Percentiles rank a stretch among this genome's conserved stretches.
These are phyloP conservation scores for Cantharis rufa DNA, from an alignment of 2,888 invertebrate genomes.

Conservation along the genomic window DNA sequence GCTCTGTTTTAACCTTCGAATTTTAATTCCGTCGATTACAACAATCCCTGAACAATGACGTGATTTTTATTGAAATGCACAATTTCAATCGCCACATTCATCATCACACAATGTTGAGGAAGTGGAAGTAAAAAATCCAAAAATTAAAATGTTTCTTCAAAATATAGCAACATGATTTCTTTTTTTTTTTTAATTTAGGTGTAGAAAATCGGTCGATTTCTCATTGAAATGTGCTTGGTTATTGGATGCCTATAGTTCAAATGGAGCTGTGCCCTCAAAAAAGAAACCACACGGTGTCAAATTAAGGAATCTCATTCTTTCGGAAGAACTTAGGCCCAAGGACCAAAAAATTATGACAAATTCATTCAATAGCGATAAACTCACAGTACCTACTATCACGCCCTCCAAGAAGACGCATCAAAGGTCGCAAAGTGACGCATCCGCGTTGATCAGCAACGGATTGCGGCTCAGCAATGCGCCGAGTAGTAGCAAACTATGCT, in stretches of 20 bases:
- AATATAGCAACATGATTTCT: background rate
- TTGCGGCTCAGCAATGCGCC: constrained; percentile 36
- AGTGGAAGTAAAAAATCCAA: background rate
- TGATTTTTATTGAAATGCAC: background rate
- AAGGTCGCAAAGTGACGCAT: constrained; percentile 81
- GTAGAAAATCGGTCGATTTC: constrained; percentile 93
- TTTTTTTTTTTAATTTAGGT: constrained; percentile 60
- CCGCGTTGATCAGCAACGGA: constrained; percentile 63
- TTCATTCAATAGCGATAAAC: constrained; percentile 34
- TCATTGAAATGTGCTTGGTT: constrained; percentile 96
- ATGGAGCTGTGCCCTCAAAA: constrained; percentile 67
- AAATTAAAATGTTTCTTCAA: no score
- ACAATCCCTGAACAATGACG: background rate
- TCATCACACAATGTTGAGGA: background rate
- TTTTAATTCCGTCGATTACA: background rate
- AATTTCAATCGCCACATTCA: background rate
- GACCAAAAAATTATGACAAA: constrained; percentile 36
- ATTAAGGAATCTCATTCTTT: constrained; percentile 73
- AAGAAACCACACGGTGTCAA: constrained; percentile 77
- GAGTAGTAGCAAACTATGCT: constrained; percentile 65
- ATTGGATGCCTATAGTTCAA: constrained; percentile 89
- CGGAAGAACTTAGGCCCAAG: constrained; percentile 62
- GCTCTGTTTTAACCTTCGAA: background rate
- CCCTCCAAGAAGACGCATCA: constrained; percentile 78
- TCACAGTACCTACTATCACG: constrained; percentile 52